phyloP scores from a whole-genome alignment of 1,140 invertebrate species.

The Diploscapter pachys region DNA sequence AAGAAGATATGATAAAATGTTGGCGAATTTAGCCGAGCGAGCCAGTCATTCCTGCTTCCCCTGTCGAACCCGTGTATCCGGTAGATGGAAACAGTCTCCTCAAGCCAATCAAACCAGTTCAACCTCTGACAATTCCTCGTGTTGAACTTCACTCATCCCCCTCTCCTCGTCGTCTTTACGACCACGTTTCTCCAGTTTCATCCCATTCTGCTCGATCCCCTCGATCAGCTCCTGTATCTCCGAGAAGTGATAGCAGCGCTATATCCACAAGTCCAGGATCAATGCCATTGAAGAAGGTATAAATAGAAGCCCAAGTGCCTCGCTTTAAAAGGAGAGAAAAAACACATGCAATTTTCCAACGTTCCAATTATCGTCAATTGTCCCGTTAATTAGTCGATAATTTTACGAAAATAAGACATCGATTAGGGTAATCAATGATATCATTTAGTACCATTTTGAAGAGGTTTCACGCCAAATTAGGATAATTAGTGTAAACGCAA shows the following conservation, averaged over 20 bases:
- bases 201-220: slow-evolving; percentile 16
- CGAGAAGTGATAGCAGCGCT: slow-evolving; percentile 12
- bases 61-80: slow-evolving; percentile 31
- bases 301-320: too few relatives aligned
- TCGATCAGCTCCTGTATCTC: neutral
- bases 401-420: too few relatives aligned
- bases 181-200: slow-evolving; percentile 14
- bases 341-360: too few relatives aligned
- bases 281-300: too few relatives aligned
- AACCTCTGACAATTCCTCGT: slow-evolving; percentile 28
- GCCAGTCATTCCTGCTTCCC: slow-evolving; percentile 34
- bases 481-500: too few relatives aligned
- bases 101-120: slow-evolving; percentile 14
- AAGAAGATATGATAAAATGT: neutral
- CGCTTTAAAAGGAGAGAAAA: too few relatives aligned
- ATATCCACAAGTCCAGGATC: neutral
- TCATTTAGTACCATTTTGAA: too few relatives aligned
- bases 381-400: too few relatives aligned
- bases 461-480: too few relatives aligned
- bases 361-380: too few relatives aligned
- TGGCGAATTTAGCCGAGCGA: slow-evolving; percentile 31
- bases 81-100: slow-evolving; percentile 8
- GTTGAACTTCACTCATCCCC: slow-evolving; percentile 25
- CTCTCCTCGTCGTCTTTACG: slow-evolving; percentile 18
- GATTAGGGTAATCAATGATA: too few relatives aligned